Evolutionary conservation across 2,113 vertebrate species (phyloP), one percentile per base, ranked within the genome.

Genomic region (Stigmatopora argus): DNA sequence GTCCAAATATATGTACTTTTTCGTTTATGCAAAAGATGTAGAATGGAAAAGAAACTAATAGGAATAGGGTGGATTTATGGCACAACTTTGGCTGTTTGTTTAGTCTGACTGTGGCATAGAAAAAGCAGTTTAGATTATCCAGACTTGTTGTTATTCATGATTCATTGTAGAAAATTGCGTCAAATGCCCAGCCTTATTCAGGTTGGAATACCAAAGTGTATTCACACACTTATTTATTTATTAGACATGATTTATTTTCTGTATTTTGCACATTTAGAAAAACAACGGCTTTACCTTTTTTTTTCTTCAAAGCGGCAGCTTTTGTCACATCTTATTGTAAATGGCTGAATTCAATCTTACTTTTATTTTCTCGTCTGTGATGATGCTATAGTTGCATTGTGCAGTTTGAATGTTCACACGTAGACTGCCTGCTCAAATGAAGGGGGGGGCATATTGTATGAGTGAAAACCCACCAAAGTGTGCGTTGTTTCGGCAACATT

Each of bases 231-330:
- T 21, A 23, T 59, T 44, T 57, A 2, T 35, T 64, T 41, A 3
- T 31, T 51, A 0, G 6, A 45, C 12, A 78, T 87, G 77, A 84
- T 91, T 93, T 91, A 85, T 90, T 90, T 92, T 95, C 93, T 93
- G 67, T 71, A 92, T 96, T 96, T 96, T 98, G 94, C 95, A 97
- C 94, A 94, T 93, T 91, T 85, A 86, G 88, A 85, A 90, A 91
- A 87, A 86, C 84, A 84, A 83, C 89, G 76, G 79, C 85, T 91
- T 90, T 89, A 87, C 80, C 84, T 89, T 89, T 79, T 77, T 82
- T 52, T n/a, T 52, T 23, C 13, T 46, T 82, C 88, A 90, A 88
- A 88, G 86, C 93, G 92, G 93, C 92, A 93, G 93, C 90, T 93
- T 94, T 74, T 90, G 91, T 92, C 88, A 89, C 79, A 88, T 90